Conservation (phyloP, 2,797 vertebrate species). For the Clarias laeviceps region DNA sequence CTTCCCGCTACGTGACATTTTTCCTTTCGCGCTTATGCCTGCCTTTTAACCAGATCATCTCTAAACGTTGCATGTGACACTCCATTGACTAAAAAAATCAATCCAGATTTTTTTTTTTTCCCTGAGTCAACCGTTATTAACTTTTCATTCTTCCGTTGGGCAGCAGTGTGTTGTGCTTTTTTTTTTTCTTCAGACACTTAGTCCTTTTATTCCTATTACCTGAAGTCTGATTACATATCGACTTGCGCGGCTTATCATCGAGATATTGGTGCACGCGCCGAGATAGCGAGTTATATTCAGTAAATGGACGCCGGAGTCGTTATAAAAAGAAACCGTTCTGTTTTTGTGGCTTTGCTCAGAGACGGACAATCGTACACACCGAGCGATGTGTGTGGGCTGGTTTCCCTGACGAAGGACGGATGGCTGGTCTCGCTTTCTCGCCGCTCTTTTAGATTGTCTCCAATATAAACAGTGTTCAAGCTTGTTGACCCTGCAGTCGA, state of each 20-base stretch:
- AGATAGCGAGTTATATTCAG: not conserved
- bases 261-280: slow-evolving; percentile 12
- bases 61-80: slow-evolving; percentile 36
- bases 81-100: slow-evolving; percentile 29
- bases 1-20: not conserved
- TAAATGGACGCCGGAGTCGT: slow-evolving; percentile 5
- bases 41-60: not conserved
- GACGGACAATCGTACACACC: not conserved
- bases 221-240: slow-evolving; percentile 47
- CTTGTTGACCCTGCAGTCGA: not conserved
- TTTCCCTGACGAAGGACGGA: not conserved
- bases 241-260: slow-evolving; percentile 34
- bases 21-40: not conserved
- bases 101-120: slow-evolving; percentile 25
- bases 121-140: slow-evolving; percentile 44
- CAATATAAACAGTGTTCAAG: slow-evolving; percentile 1
- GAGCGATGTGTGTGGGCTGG: slow-evolving; percentile 6
- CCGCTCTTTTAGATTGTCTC: not conserved
- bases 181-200: slow-evolving; percentile 16
- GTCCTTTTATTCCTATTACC: slow-evolving; percentile 37
- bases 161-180: not conserved
- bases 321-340: not conserved
- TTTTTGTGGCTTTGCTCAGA: not conserved
- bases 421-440: not conserved
- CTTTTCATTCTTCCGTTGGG: slow-evolving; percentile 29